phyloP scores from a whole-genome alignment of 2,888 invertebrate species.

The Microctonus aethiopoides region DNA sequence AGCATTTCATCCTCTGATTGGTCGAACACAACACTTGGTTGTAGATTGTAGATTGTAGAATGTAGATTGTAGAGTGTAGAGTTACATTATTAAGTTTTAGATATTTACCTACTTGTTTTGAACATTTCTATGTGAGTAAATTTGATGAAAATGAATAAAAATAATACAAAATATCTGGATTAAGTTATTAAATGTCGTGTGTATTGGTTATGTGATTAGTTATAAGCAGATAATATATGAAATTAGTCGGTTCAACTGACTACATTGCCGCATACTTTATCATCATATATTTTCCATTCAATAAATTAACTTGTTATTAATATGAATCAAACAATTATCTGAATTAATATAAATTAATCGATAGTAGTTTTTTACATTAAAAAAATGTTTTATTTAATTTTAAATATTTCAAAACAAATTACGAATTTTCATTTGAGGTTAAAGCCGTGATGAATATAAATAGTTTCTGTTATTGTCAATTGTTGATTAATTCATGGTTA shows the following conservation, averaged over 20 bases:
- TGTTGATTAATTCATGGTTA: background rate
- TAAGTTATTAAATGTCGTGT: background rate
- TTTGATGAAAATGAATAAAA: slow-evolving; percentile 21
- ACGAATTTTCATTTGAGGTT: no score
- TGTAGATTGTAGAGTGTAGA: no score
- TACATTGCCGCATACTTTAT: slow-evolving; percentile 55
- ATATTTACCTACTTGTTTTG: slow-evolving; percentile 34
- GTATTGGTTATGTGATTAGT: slow-evolving; percentile 9
- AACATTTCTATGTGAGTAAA: slow-evolving; percentile 19
- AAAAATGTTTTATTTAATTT: no score
- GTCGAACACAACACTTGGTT: background rate
- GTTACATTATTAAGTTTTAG: slow-evolving; percentile 51
- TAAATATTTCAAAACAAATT: no score
- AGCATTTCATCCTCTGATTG: background rate
- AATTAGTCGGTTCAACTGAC: slow-evolving; percentile 36
- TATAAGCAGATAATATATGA: background rate
- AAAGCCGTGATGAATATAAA: no score
- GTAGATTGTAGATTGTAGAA: no score
- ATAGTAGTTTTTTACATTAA: no score
- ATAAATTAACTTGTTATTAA: background rate
- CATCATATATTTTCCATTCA: slow-evolving; percentile 27
- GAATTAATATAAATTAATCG: background rate
- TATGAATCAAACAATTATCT: background rate
- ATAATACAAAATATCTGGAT: slow-evolving; percentile 4
- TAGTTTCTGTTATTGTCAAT: no score